Evolutionary conservation across 37 sponge, comb jelly and placozoan genomes (phyloP).

Genomic region (Beroe forskalii): DNA sequence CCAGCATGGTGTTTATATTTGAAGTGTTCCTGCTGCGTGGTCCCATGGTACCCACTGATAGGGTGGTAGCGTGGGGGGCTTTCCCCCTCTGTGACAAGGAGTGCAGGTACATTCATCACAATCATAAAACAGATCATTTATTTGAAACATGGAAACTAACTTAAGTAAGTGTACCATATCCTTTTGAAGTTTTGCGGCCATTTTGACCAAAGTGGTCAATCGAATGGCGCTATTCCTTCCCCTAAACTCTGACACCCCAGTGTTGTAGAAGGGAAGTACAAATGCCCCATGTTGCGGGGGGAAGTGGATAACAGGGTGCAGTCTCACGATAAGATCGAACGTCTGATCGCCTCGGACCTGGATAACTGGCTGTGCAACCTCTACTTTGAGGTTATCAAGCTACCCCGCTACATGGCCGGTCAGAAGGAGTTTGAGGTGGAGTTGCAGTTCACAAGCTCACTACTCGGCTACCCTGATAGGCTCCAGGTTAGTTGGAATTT

Average conservation of each 20-base stretch:
- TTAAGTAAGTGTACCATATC: too few relatives aligned
- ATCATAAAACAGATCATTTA: too few relatives aligned
- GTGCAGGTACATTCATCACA: conserved; percentile 35
- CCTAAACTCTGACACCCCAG: background rate
- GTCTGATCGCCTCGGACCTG: conserved; percentile 64
- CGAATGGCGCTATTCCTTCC: too few relatives aligned
- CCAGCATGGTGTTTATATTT: conserved; percentile 68
- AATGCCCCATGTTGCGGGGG: conserved; percentile 66
- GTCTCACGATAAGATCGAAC: conserved; percentile 66
- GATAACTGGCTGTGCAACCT: conserved; percentile 69
- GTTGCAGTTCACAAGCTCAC: conserved; percentile 63
- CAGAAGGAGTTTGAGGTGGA: conserved; percentile 70
- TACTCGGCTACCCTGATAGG: conserved; percentile 67
- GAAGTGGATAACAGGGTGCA: conserved; percentile 65
- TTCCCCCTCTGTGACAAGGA: conserved; percentile 68
- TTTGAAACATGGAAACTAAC: too few relatives aligned
- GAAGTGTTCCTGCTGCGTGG: conserved; percentile 69
- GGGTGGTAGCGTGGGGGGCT: conserved; percentile 69
- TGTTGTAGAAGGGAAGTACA: conserved; percentile 66
- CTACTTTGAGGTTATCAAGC: conserved; percentile 68
- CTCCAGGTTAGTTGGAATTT: too few relatives aligned
- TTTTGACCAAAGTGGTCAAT: too few relatives aligned
- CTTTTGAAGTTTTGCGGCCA: too few relatives aligned
- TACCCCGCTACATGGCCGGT: conserved; percentile 66
- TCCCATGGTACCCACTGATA: conserved; percentile 66